Conservation (phyloP, 2,797 vertebrate genomes). For the Sandelia bainsii region DNA sequence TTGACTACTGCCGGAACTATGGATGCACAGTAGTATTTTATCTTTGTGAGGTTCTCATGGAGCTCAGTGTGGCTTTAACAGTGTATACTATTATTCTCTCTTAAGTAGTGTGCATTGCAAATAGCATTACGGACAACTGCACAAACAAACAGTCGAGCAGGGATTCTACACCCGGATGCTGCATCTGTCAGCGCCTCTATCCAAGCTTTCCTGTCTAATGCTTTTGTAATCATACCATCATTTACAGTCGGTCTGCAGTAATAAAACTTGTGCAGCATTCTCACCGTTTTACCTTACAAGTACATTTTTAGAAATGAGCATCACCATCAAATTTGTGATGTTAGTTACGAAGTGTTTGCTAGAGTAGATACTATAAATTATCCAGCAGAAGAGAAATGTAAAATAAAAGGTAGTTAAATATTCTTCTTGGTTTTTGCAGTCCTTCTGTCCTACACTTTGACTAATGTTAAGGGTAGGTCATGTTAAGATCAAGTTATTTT, state of each 20-base stretch:
- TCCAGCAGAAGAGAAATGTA: constrained; percentile 5
- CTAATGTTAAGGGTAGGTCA: neutral
- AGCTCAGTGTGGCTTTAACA: constrained; percentile 10
- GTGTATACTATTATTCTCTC: constrained; percentile 12
- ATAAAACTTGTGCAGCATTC: neutral
- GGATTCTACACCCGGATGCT: constrained; percentile 5
- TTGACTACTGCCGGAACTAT: neutral
- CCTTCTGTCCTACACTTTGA: neutral
- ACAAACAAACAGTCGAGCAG: neutral
- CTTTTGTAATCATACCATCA: neutral
- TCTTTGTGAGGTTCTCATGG: neutral
- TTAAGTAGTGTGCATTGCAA: constrained; percentile 8
- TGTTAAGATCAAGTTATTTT: neutral
- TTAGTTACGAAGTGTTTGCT: neutral
- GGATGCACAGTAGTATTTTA: constrained; percentile 20
- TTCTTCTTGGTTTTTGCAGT: constrained; percentile 1
- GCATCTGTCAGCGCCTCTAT: neutral
- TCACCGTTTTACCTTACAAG: neutral
- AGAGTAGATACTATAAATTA: constrained; percentile 3
- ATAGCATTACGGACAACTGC: constrained; percentile 4
- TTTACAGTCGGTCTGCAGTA: neutral
- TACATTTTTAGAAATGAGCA: neutral
- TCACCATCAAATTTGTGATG: neutral
- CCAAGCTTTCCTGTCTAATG: neutral
- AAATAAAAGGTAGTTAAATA: constrained; percentile 25